Evolutionary conservation across 23 tunicate genomes (phyloP).

Genomic region (Ciona savignyi): DNA sequence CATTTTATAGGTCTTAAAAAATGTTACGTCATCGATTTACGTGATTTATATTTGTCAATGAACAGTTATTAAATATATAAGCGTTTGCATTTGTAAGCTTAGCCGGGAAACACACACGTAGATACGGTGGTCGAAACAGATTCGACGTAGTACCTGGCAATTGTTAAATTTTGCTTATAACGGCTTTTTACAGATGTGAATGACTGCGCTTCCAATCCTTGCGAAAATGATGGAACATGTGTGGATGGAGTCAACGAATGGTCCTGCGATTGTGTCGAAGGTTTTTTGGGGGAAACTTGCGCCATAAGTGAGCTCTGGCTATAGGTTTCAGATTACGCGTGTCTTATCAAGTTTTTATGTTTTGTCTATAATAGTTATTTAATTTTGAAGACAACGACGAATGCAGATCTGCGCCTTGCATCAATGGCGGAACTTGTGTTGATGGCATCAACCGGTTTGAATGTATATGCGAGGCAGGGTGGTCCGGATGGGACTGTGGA

Average conservation of each 20-base stretch:
- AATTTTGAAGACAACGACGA: slow-evolving; percentile 70
- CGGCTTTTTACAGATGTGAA: slow-evolving; percentile 49
- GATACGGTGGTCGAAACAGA: background rate
- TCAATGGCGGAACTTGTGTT: slow-evolving; percentile 74
- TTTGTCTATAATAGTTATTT: too few species aligned
- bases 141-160: background rate
- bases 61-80: background rate
- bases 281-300: slow-evolving; percentile 38
- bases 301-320: slow-evolving; percentile 25
- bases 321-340: too few species aligned
- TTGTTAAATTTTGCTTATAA: background rate
- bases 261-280: slow-evolving; percentile 64
- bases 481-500: slow-evolving; percentile 56
- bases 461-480: slow-evolving; percentile 57
- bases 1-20: too few species aligned
- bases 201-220: slow-evolving; percentile 65
- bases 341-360: too few species aligned
- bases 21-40: too few species aligned
- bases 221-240: slow-evolving; percentile 80
- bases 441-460: slow-evolving; percentile 35
- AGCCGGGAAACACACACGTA: too few species aligned
- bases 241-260: slow-evolving; percentile 56
- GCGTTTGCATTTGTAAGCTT: too few species aligned
- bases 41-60: background rate
- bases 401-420: slow-evolving; percentile 62